A percentile compares a stretch with the other conserved stretches of the same genome.
phyloP scores from a whole-genome alignment of 2,113 vertebrate genomes.

The Eptesicus fuscus region DNA sequence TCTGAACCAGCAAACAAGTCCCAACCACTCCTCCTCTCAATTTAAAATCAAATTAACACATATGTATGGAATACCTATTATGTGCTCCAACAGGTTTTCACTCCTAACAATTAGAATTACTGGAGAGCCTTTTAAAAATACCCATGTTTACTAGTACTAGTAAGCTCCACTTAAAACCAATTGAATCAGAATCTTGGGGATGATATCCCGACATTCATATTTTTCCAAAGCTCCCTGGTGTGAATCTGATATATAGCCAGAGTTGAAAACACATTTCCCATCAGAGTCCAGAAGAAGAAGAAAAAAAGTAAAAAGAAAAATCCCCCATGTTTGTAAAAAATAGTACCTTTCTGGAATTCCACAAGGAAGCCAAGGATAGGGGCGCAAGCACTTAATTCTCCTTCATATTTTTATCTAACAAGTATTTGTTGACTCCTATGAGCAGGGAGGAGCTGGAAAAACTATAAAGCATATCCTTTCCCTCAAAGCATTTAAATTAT shows the following conservation, averaged over 20 bases:
- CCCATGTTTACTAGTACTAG: neutral
- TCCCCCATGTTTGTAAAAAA: neutral
- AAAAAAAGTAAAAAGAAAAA: neutral
- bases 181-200: neutral
- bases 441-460: neutral
- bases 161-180: neutral
- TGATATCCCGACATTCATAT: neutral
- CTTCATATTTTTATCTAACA: slow-evolving; percentile 7
- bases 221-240: neutral
- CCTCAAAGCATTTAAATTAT: neutral
- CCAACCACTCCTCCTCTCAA: neutral
- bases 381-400: neutral
- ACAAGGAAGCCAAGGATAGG: neutral
- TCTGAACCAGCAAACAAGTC: neutral
- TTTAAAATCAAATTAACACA: neutral
- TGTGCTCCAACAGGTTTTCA: neutral
- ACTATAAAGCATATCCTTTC: neutral
- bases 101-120: neutral
- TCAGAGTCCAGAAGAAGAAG: neutral
- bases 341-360: neutral
- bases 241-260: neutral
- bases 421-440: neutral
- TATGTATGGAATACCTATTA: neutral
- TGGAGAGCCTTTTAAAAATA: neutral
- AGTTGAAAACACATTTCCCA: neutral